Conservation (phyloP, 2,113 vertebrate genomes). For the Malurus melanocephalus region DNA sequence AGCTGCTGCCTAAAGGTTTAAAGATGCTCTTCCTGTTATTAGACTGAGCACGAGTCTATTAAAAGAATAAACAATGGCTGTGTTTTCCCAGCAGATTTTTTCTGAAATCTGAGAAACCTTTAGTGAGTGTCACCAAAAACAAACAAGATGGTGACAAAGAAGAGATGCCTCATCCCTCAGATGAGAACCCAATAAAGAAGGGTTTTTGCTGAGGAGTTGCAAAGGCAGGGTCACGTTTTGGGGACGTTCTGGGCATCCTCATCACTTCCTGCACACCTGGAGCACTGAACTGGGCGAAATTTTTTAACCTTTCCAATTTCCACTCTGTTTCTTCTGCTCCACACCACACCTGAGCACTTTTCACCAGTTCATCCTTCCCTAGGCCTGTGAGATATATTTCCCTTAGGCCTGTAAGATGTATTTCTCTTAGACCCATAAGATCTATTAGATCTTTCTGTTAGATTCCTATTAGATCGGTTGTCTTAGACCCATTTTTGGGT, state of each 20-base stretch:
- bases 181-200: fast-evolving
- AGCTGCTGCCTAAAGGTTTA: background rate
- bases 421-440: background rate
- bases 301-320: background rate
- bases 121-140: background rate
- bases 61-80: background rate
- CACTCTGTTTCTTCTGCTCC: background rate
- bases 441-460: no score
- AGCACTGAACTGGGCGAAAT: background rate
- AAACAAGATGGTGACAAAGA: background rate
- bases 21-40: background rate
- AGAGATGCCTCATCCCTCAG: fast-evolving
- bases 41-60: background rate
- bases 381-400: background rate
- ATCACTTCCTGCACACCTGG: background rate
- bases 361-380: background rate
- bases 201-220: background rate
- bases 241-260: background rate
- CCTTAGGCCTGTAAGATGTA: background rate
- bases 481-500: no score
- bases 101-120: background rate
- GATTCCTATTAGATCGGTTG: no score
- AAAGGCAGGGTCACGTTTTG: no score
- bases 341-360: background rate
- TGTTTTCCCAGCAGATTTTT: background rate